phyloP scores from a whole-genome alignment of 2,888 invertebrate genomes.

The Sycophila texana region DNA sequence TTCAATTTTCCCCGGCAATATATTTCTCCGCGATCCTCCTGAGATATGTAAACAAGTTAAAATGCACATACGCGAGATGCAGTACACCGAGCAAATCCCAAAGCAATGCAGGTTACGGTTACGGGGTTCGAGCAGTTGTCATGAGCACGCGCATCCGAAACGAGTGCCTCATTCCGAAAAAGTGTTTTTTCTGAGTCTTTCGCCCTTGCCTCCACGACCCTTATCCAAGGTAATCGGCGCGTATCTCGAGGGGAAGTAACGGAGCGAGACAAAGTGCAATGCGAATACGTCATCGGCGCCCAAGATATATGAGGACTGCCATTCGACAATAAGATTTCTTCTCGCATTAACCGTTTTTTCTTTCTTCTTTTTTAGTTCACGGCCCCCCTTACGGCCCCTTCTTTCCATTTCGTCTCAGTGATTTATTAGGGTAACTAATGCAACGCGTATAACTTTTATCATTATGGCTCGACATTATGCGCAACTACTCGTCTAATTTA shows the following conservation, averaged over 20 bases:
- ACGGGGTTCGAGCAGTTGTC: constrained; percentile 11
- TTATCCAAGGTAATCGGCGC: neutral
- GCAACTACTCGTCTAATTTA: neutral
- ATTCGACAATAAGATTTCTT: neutral
- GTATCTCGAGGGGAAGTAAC: neutral
- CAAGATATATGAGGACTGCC: neutral
- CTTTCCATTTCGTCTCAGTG: neutral
- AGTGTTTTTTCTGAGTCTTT: neutral
- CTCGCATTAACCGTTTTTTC: neutral
- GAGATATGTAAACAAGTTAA: constrained; percentile 1
- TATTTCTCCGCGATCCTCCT: neutral
- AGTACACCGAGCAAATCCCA: constrained; percentile 12
- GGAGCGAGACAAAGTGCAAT: neutral
- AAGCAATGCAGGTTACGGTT: constrained; percentile 14
- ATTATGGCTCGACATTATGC: neutral
- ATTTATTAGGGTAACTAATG: neutral
- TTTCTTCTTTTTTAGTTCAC: neutral
- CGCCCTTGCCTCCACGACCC: neutral
- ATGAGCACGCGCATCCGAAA: constrained; percentile 9
- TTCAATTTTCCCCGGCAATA: neutral
- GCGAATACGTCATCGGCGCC: neutral
- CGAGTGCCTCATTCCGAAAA: constrained; percentile 8
- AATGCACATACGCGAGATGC: no score
- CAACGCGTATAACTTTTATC: neutral
- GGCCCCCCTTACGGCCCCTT: no score